These are phyloP conservation scores for Drosophila nikananu DNA, from an alignment of 1,140 invertebrate genomes.

Conservation along the genomic window DNA sequence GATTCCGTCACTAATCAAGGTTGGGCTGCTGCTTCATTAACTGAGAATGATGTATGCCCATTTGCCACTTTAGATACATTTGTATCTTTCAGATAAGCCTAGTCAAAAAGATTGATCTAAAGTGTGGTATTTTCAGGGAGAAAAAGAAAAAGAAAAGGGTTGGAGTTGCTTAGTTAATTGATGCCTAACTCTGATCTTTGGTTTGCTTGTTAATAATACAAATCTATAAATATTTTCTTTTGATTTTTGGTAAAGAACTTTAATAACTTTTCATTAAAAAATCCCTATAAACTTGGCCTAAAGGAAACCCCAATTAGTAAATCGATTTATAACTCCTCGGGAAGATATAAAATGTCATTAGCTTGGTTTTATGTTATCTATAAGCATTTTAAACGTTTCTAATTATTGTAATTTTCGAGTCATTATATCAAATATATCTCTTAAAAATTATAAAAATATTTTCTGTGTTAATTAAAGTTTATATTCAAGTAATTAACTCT, in stretches of 20 bases:
- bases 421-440: no score
- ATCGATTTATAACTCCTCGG: neutral
- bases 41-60: slow-evolving; percentile 13
- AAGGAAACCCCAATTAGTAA: neutral
- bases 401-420: no score
- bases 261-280: neutral
- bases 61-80: slow-evolving; percentile 8
- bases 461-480: no score
- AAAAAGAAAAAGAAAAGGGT: neutral
- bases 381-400: no score
- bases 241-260: neutral
- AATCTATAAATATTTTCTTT: neutral
- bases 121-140: neutral
- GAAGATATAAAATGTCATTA: neutral
- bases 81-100: slow-evolving; percentile 19
- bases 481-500: no score
- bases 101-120: neutral
- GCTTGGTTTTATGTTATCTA: no score
- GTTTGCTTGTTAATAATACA: neutral
- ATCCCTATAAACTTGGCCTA: neutral
- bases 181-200: neutral
- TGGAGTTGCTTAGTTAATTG: neutral
- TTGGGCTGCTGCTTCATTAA: slow-evolving; percentile 27
- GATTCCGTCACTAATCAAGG: slow-evolving; percentile 21
- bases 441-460: no score